Evolutionary conservation across 2,888 invertebrate genomes (phyloP), one percentile per base, ranked within the genome.

Genomic region (Ormyrus labotus): DNA sequence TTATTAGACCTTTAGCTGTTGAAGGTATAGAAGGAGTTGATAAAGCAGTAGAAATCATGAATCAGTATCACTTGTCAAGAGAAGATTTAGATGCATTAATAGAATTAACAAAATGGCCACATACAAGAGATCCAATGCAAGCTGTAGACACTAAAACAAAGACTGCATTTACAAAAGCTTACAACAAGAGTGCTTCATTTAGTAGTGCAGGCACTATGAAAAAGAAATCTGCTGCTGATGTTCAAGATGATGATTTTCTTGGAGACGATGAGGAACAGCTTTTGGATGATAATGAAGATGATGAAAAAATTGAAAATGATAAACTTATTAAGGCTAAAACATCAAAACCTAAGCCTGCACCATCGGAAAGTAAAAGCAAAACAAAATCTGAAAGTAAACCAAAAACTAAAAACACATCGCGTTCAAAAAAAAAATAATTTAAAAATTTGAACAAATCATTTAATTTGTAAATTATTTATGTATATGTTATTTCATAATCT

Each of bases 41-140:
- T 0, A 91, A 93, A 75, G 93, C 97, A 0, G 90, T 99, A 64
- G 92, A 93, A 6, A 93, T 96, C 11, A 94, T 99, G 92, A 95
- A 96, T 87, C 92, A 94, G 6, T 99, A 99, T 91, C 95, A 96
- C 88, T 92, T 99, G 78, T 90, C 97, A 73, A 93, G 97, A 80
- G 99, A 99, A 87, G 99, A 99, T 90, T 92, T 98, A 85, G 98
- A 99, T 83, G 95, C 95, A 10, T 92, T 99, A 48, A 92, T 95
- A 9, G 99, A 99, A 88, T 89, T 99, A 51, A 94, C 96, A 0
- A 90, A 94, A 57, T 99, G 98, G 98, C 95, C 96, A 0, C 94
- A 94, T 58, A 93, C 93, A 85, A 93, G 94, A 84, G 96, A 98
- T 90, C 95, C 95, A 0, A 94, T 96, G 92, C 93, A 94, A 69